Percentiles rank a stretch among this genome's conserved stretches.
Evolutionary conservation across 2,888 invertebrate species (phyloP).

Genomic region (Acleris emargana): DNA sequence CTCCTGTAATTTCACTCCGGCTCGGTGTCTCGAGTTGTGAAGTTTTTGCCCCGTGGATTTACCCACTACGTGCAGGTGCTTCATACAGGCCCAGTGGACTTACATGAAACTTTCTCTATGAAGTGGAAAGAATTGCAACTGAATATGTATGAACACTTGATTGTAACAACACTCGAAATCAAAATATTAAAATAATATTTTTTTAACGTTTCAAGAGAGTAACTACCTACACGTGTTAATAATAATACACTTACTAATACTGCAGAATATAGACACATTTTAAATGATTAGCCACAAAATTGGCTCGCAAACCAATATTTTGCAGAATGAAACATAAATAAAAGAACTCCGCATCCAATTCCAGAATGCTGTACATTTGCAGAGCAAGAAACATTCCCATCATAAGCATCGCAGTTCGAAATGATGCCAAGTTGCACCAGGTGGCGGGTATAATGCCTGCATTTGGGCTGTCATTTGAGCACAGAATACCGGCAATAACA

Average conservation of each 20-base stretch:
- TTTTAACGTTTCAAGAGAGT: background rate
- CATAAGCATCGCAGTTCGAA: slow-evolving; percentile 26
- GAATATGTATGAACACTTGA: background rate
- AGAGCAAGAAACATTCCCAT: slow-evolving; percentile 15
- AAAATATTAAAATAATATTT: background rate
- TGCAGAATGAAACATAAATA: background rate
- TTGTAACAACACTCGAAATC: background rate
- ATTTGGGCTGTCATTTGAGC: slow-evolving; percentile 43
- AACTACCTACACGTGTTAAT: background rate
- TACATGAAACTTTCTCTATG: slow-evolving; percentile 18
- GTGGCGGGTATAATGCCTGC: slow-evolving; percentile 42
- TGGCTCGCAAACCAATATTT: background rate
- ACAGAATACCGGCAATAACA: slow-evolving; percentile 39
- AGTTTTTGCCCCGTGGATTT: slow-evolving; percentile 33
- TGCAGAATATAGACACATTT: slow-evolving; percentile 2
- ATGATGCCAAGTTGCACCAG: slow-evolving; percentile 31
- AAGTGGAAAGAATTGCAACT: background rate
- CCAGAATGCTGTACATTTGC: background rate
- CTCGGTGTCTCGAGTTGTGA: slow-evolving; percentile 31
- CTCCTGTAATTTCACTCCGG: slow-evolving; percentile 35
- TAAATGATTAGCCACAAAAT: slow-evolving; percentile 4
- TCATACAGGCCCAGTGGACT: slow-evolving; percentile 16
- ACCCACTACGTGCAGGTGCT: slow-evolving; percentile 28
- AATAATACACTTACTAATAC: background rate
- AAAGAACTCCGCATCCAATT: background rate